Evolutionary conservation across 1,140 invertebrate species (phyloP), one percentile per base, ranked within the genome.

Genomic region (Linepithema humile): DNA sequence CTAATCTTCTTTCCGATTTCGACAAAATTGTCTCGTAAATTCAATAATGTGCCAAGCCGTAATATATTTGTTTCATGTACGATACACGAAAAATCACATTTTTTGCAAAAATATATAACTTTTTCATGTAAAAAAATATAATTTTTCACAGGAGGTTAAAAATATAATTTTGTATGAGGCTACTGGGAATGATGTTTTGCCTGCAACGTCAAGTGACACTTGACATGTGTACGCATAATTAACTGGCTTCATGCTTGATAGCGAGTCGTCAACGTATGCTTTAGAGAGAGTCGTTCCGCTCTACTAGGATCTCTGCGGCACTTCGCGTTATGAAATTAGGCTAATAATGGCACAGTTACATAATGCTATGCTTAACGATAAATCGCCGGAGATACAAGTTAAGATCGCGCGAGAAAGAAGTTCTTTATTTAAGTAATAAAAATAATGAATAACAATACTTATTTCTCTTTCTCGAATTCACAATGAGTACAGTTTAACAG

Each of bases 181-280:
- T 9, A 43, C 29, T 20, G 15, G 12, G 17, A 38, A 38, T 59
- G 48, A 20, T 74, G 20, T 74, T 74, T 60, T 20, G 55, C 20
- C 59, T 67, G 32, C 17, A 23, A 10, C 60, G 29, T 77, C 60
- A 69, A 40, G 74, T 57, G 64, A 64, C 57, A 12, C 62, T 53
- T 53, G 55, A 69, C 75, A 29, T 29, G 48, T 55, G 75, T 69
- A 78, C 55, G 69, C 53, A 72, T 74, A 82, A 82, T 82, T 82
- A 82, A 74, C 53, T 23, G 78, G 53, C 75, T 82, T 82, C 67
- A 45, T 60, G 78, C 78, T 29, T 74, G 55, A 82, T 43, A 73
- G 78, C 69, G 69, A 82, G 74, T 82, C 65, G 65, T 74, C 78
- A 38, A 55, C 60, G 23, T 57, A 78, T 84, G 73, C 82, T 78